These are phyloP conservation scores for Dryococelus australis DNA, from an alignment of 2,888 invertebrate species.

Conservation along the genomic window DNA sequence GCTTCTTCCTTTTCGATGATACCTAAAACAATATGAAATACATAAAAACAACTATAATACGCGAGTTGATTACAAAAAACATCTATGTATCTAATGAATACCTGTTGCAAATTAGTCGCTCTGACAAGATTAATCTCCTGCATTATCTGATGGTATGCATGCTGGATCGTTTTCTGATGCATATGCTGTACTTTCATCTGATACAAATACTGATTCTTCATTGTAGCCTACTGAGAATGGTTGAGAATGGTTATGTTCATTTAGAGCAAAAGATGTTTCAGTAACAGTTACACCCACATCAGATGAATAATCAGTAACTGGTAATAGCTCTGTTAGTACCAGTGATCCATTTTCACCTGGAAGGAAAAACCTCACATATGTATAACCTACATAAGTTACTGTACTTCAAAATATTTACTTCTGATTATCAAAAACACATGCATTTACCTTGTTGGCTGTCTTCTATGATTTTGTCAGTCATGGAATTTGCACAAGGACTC, in stretches of 20 bases:
- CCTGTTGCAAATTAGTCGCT: neutral
- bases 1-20: neutral
- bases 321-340: no score
- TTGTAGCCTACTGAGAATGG: no score
- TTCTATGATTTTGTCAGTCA: no score
- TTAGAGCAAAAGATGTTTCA: neutral
- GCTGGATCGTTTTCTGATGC: slow-evolving; percentile 1
- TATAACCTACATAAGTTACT: no score
- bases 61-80: neutral
- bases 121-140: neutral
- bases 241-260: neutral
- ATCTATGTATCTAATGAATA: slow-evolving; percentile 9
- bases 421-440: no score
- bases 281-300: neutral
- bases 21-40: no score
- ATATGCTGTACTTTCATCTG: slow-evolving; percentile 1
- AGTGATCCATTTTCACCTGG: no score
- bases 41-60: neutral
- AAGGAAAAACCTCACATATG: no score
- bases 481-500: no score
- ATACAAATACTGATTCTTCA: neutral
- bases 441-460: no score
- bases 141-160: neutral
- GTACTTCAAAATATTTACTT: no score
- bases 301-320: no score